Percentiles rank a stretch among this genome's conserved stretches.
Evolutionary conservation across 2,113 vertebrate genomes (phyloP).

Genomic region (Balaenoptera acutorostrata): DNA sequence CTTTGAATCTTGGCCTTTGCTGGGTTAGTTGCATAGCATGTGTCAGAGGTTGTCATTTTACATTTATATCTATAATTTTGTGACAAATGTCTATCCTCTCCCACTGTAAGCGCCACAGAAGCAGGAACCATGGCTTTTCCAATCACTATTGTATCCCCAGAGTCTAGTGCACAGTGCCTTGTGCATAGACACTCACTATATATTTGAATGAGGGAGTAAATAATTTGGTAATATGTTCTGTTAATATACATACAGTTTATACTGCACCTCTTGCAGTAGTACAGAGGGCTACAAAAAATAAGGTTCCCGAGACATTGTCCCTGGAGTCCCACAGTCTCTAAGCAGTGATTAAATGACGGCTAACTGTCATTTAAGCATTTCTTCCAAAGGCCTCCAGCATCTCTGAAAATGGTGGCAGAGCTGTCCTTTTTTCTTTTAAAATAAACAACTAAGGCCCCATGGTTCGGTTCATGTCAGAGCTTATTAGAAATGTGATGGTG

Average conservation of each 20-base stretch:
- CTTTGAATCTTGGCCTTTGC: background rate
- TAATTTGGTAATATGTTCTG: background rate
- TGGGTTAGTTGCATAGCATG: background rate
- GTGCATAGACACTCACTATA: background rate
- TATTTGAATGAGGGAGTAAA: background rate
- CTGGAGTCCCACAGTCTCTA: background rate
- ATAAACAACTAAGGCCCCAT: background rate
- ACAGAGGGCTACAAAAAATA: background rate
- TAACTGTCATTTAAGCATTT: background rate
- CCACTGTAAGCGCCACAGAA: background rate
- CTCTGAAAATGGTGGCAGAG: background rate
- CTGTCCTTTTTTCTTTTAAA: conserved; percentile 4
- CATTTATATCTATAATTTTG: background rate
- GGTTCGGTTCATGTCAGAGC: background rate
- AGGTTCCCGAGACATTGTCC: background rate
- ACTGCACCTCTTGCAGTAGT: background rate
- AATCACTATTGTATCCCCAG: background rate
- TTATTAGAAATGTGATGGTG: background rate
- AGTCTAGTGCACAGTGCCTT: background rate
- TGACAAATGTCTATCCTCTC: background rate
- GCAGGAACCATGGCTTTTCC: background rate
- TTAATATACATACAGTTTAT: background rate
- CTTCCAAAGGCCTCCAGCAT: background rate
- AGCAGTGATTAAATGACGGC: background rate
- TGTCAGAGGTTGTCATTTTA: background rate